Conservation (phyloP, 2,797 vertebrate genomes). For the Falco naumanni region DNA sequence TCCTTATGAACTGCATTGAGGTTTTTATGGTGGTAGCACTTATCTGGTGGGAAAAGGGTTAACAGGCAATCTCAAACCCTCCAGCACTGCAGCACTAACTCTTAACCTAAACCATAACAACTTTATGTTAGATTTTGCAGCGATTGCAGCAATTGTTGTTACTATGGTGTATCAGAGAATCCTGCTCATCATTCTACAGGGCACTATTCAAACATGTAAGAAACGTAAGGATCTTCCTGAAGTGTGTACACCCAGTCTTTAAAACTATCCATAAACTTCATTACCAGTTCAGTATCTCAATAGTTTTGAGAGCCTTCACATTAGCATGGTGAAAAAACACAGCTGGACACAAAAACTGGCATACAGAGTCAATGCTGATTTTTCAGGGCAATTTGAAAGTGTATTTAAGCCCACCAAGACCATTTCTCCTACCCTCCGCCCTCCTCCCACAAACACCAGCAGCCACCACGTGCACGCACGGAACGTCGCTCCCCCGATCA, state of each 20-base stretch:
- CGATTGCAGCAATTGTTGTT: background rate
- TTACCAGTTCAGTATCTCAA: background rate
- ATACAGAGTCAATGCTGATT: background rate
- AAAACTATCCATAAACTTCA: background rate
- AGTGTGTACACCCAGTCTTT: background rate
- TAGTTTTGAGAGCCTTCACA: background rate
- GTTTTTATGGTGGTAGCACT: background rate
- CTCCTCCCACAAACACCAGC: background rate
- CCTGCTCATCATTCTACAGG: fast-evolving
- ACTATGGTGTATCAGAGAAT: background rate
- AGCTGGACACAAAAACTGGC: background rate
- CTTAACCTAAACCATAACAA: background rate
- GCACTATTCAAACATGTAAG: background rate
- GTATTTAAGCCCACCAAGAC: background rate
- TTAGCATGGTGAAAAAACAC: background rate
- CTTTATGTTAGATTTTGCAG: background rate
- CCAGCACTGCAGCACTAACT: background rate
- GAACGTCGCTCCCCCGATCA: fast-evolving
- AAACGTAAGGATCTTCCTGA: background rate
- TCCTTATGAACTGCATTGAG: background rate
- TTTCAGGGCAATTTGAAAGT: background rate
- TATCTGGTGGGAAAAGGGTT: background rate
- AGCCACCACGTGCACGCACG: fast-evolving
- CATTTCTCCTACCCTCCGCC: background rate
- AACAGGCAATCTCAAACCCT: background rate